Conservation (phyloP, 2,797 vertebrate species). For the Remorina albescens region DNA sequence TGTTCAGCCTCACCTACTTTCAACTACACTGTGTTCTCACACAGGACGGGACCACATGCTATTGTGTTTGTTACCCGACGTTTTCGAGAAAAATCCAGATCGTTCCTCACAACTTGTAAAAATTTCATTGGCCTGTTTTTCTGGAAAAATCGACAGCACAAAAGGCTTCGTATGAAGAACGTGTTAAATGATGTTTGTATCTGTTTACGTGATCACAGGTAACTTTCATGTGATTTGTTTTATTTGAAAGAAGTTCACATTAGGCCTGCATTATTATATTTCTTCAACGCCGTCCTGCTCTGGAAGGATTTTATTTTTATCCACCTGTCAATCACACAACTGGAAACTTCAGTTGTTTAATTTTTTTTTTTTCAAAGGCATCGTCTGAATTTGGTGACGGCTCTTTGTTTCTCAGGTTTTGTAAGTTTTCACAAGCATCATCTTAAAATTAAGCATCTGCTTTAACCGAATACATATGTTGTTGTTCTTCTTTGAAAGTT, state of each 20-base stretch:
- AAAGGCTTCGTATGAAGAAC: constrained; percentile 1
- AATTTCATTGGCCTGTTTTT: constrained; percentile 4
- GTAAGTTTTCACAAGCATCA: constrained; percentile 67
- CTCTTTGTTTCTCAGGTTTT: constrained; percentile 71
- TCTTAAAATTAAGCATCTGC: constrained; percentile 79
- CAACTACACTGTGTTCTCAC: constrained; percentile 44
- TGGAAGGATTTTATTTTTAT: constrained; percentile 61
- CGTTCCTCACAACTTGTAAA: not conserved
- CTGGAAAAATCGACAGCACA: constrained; percentile 2
- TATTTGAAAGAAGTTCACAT: constrained; percentile 46
- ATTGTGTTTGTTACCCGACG: constrained; percentile 6
- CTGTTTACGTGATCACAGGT: constrained; percentile 52
- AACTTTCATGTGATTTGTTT: constrained; percentile 42
- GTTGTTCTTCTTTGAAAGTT: constrained; percentile 80
- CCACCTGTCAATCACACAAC: constrained; percentile 67
- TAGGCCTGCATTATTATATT: constrained; percentile 45
- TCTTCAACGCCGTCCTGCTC: constrained; percentile 27
- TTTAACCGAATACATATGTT: constrained; percentile 80
- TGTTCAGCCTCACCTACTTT: constrained; percentile 61
- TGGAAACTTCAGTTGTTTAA: constrained; percentile 39
- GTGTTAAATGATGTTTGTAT: constrained; percentile 39
- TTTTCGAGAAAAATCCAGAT: not conserved
- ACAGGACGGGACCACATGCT: constrained; percentile 33
- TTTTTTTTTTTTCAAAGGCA: constrained; percentile 38
- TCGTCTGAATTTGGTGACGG: constrained; percentile 54